Conservation (phyloP, 2,888 invertebrate species). For the Volucella inanis region DNA sequence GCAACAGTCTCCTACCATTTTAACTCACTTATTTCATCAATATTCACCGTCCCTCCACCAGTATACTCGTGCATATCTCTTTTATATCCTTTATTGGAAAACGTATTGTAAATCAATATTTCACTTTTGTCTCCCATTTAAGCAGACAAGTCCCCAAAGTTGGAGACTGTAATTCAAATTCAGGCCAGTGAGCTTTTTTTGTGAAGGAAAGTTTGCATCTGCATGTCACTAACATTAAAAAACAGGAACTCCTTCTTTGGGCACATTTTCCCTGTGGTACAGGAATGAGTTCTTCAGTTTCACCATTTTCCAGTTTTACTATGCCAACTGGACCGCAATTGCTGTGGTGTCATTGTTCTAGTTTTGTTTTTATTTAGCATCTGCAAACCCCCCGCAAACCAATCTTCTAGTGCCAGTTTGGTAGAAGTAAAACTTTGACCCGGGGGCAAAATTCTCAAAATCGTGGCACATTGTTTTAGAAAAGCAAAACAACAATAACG, state of each 20-base stretch:
- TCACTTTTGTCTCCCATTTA: no score
- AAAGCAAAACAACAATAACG: conserved; percentile 32
- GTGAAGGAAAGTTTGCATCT: background rate
- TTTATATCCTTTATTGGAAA: no score
- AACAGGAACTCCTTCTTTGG: background rate
- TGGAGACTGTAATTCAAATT: background rate
- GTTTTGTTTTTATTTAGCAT: conserved; percentile 3
- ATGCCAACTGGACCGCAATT: conserved; percentile 45
- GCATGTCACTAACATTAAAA: conserved; percentile 9
- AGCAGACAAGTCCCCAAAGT: conserved; percentile 4
- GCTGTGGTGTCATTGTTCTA: conserved; percentile 63
- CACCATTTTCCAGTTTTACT: conserved; percentile 17
- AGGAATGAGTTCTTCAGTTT: background rate
- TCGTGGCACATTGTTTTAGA: conserved; percentile 62
- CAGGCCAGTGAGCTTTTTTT: conserved; percentile 2
- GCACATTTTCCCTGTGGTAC: background rate
- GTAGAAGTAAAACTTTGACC: conserved; percentile 50
- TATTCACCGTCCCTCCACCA: no score
- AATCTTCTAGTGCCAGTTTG: conserved; percentile 20
- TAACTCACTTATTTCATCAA: no score
- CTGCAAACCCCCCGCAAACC: conserved; percentile 38
- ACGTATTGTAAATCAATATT: no score
- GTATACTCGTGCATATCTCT: no score
- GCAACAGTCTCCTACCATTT: no score
- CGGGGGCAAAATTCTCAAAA: conserved; percentile 58